These are phyloP conservation scores for Melanostoma mellinum DNA, from an alignment of 2,888 invertebrate species.

Conservation along the genomic window DNA sequence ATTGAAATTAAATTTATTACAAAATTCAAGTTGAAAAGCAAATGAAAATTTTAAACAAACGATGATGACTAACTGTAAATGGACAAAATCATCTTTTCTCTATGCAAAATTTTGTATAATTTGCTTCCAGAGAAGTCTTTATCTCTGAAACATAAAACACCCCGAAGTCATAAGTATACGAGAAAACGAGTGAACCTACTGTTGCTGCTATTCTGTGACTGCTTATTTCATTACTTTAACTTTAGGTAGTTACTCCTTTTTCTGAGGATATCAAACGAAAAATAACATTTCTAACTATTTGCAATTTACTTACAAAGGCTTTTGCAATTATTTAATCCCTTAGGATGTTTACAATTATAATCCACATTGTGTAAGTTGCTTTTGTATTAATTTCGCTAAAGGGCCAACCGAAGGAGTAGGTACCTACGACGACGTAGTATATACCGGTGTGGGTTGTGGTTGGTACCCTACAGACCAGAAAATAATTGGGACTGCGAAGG, in stretches of 20 bases:
- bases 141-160: constrained; percentile 38
- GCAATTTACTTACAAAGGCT: constrained; percentile 41
- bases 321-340: constrained; percentile 39
- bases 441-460: too few species aligned
- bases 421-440: too few species aligned
- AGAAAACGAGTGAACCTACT: constrained; percentile 1
- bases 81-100: constrained; percentile 29
- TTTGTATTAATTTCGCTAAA: too few species aligned
- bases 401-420: too few species aligned
- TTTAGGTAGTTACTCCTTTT: constrained; percentile 44
- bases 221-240: constrained; percentile 19
- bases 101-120: constrained; percentile 25
- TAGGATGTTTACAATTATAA: constrained; percentile 37
- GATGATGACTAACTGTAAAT: not conserved
- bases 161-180: constrained; percentile 27
- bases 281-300: constrained; percentile 47
- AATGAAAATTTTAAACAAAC: constrained; percentile 27
- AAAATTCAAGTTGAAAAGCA: not conserved
- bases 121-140: constrained; percentile 31
- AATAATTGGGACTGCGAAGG: too few species aligned
- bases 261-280: constrained; percentile 47
- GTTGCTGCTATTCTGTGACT: constrained; percentile 18
- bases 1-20: not conserved
- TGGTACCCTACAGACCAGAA: too few species aligned
- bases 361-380: constrained; percentile 17